Conservation (phyloP, 2,888 invertebrate species). For the Campoplex nolae region DNA sequence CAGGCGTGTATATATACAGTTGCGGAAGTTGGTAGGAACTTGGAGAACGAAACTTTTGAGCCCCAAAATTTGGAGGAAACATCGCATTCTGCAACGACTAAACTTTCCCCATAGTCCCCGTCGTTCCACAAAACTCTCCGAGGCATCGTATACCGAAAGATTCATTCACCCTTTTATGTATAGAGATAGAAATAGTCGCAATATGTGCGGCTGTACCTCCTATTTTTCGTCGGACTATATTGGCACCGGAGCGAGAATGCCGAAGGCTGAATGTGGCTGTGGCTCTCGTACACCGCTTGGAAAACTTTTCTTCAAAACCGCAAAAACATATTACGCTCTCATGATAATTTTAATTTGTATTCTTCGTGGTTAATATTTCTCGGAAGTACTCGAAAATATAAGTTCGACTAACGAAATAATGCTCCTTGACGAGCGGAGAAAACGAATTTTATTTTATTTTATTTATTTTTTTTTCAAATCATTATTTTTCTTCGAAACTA, state of each 20-base stretch:
- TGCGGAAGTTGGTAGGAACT: slow-evolving; percentile 26
- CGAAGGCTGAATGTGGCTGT: slow-evolving; percentile 43
- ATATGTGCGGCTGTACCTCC: not conserved
- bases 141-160: slow-evolving; percentile 34
- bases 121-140: not conserved
- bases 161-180: slow-evolving; percentile 20
- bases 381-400: too few relatives aligned
- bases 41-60: slow-evolving; percentile 40
- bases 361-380: not conserved
- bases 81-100: slow-evolving; percentile 43
- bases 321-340: slow-evolving; percentile 5
- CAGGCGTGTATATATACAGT: not conserved
- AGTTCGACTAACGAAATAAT: not conserved
- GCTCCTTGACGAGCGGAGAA: not conserved
- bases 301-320: slow-evolving; percentile 28
- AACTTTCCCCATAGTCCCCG: slow-evolving; percentile 46
- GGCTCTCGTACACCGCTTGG: slow-evolving; percentile 32
- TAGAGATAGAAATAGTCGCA: slow-evolving; percentile 10
- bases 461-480: not conserved
- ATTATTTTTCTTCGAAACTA: not conserved
- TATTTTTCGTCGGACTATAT: slow-evolving; percentile 20
- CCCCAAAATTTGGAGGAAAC: slow-evolving; percentile 44
- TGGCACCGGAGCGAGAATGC: not conserved
- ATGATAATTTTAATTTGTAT: slow-evolving; percentile 34
- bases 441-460: too few relatives aligned